A percentile compares a stretch with the other conserved stretches of the same genome.
Conservation (phyloP, 2,113 vertebrate species). For the Myiozetetes cayanensis region DNA sequence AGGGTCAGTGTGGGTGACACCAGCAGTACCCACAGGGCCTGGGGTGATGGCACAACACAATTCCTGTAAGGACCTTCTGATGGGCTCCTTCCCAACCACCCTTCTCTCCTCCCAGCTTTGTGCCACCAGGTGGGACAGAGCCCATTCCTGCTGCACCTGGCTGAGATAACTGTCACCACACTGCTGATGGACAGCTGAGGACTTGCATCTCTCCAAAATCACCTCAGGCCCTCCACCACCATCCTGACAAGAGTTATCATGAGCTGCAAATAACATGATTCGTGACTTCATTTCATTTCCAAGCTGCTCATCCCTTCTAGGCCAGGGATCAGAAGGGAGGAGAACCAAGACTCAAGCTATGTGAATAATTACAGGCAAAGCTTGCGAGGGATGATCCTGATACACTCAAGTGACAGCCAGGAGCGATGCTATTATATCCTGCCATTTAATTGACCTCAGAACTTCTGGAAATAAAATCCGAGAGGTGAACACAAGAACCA, state of each 20-base stretch:
- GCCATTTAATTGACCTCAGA: neutral
- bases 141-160: fast-evolving
- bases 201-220: neutral
- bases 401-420: neutral
- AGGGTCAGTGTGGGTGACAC: neutral
- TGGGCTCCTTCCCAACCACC: neutral
- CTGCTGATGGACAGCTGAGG: neutral
- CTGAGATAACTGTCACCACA: neutral
- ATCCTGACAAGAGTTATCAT: fast-evolving
- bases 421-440: neutral
- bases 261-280: neutral
- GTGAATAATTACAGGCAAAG: neutral
- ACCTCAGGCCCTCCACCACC: neutral
- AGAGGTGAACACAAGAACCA: neutral
- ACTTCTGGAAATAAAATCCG: neutral
- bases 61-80: neutral
- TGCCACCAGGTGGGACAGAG: neutral
- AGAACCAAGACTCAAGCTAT: neutral
- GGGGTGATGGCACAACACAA: neutral
- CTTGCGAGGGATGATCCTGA: neutral
- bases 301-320: neutral
- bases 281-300: neutral
- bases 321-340: neutral
- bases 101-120: neutral
- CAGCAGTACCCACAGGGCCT: neutral